Base-by-base conservation (phyloP, 2,113 vertebrate genomes). In the Etheostoma cragini region DNA sequence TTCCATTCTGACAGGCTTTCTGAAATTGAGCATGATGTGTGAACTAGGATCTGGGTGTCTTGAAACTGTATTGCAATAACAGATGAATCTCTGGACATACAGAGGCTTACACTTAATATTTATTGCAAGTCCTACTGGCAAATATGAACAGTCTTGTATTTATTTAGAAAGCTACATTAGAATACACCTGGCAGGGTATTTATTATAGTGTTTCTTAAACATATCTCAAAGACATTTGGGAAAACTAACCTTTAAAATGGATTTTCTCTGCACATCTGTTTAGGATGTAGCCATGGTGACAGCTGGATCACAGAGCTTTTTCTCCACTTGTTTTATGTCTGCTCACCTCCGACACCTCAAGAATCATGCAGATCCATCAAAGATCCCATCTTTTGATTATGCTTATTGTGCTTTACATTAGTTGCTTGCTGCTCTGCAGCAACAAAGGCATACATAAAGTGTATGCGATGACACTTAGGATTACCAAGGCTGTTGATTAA, bases 401-500 rank as follows among this genome's bases (percentile, higher is more conserved):
- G 70, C 16, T 76, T 63, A 65, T 62, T 81, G 65, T 74, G 69
- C 54, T 78, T 68, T 53, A 38, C 46, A 24, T 71, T 71, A 58
- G 24, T 38, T 42, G 47, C 46, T 57, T 2, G 4, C 30, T 49
- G 42, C 12, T 80, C 24, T 63, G 64, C 53, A 16, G 61, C 21
- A 64, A 76, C 63, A 70, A 74, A 73, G 22, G 14, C 61, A 45
- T 57, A 72, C 61, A 5, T 76, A 84, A 21, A 75, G 57, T 64
- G 66, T 63, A 73, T 30, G 47, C 16, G 57, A 73, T 87, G 76
- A 81, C 63, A 73, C 35, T 49, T n/a, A 21, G 46, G 63, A 72
- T 94, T 92, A 73, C 91, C 89, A 83, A 81, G 91, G 85, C 61
- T 72, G 56, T 87, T 80, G 38, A 81, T 81, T 54, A 67, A 75